Conservation (phyloP, 2,113 vertebrate genomes). For the Saguinus imperator region DNA sequence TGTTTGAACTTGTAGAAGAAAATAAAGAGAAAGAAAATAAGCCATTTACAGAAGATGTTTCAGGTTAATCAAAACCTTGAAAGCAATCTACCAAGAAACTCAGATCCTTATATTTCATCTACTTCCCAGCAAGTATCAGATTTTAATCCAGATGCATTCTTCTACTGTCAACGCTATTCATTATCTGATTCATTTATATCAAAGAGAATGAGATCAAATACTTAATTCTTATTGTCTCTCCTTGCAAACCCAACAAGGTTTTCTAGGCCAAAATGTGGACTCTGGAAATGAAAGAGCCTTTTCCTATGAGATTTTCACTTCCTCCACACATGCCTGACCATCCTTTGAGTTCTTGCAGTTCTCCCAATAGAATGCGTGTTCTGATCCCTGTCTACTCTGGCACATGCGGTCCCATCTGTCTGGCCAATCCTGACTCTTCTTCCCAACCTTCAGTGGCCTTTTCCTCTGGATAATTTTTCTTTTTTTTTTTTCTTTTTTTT, state of each 20-base stretch:
- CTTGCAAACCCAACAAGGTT: not conserved
- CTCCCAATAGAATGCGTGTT: not conserved
- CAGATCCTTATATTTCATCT: not conserved
- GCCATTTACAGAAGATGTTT: not conserved
- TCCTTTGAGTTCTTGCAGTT: not conserved
- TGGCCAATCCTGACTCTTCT: not conserved
- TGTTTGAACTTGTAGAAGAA: not conserved
- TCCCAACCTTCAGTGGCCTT: not conserved
- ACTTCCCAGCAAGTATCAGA: not conserved
- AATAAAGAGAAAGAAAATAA: not conserved
- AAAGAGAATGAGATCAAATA: slow-evolving; percentile 6
- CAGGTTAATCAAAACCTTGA: not conserved
- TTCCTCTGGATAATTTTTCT: not conserved
- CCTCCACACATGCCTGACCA: not conserved
- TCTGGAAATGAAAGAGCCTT: not conserved
- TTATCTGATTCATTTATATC: slow-evolving; percentile 21
- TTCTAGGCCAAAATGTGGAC: not conserved
- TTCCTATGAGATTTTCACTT: not conserved
- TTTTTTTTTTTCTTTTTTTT: not conserved
- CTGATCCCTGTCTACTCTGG: not conserved
- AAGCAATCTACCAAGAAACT: slow-evolving; percentile 12
- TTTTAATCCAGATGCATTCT: not conserved
- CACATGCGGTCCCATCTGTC: not conserved
- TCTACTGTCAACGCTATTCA: slow-evolving; percentile 5
- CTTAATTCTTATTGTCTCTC: not conserved